These are phyloP conservation scores for Brachylomia viminalis DNA, from an alignment of 2,888 invertebrate species.

Conservation along the genomic window DNA sequence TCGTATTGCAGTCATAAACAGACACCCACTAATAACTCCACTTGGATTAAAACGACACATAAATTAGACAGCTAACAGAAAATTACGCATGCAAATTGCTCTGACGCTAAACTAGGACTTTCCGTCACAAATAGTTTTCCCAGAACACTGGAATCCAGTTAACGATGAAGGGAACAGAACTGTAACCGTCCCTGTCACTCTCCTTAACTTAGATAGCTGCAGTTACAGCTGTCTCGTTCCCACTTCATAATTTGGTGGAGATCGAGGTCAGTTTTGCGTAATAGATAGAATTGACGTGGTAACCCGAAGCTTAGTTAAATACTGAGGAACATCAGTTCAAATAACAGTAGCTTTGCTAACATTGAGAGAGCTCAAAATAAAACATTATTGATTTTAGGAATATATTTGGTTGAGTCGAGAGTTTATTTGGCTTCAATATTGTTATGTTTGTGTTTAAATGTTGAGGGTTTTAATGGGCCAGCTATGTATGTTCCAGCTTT, in stretches of 20 bases:
- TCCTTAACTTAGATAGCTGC: not conserved
- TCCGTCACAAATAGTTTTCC: conserved; percentile 68
- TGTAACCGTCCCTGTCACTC: conserved; percentile 36
- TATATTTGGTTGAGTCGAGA: conserved; percentile 8
- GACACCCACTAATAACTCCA: conserved; percentile 28
- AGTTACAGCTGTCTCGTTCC: conserved; percentile 35
- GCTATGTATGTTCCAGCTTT: not conserved
- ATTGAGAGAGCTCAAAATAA: conserved; percentile 22
- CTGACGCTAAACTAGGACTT: conserved; percentile 62
- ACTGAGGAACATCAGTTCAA: conserved; percentile 37
- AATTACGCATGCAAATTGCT: conserved; percentile 68
- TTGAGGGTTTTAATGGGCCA: not conserved
- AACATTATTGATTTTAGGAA: conserved; percentile 39
- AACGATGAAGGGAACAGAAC: conserved; percentile 24
- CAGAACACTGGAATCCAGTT: conserved; percentile 51
- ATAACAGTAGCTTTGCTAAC: conserved; percentile 33
- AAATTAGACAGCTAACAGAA: conserved; percentile 61
- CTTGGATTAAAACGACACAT: conserved; percentile 55
- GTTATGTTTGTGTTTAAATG: not conserved
- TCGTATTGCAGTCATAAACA: conserved; percentile 7
- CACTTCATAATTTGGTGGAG: conserved; percentile 44
- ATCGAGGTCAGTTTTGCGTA: conserved; percentile 65
- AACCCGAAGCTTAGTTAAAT: conserved; percentile 58
- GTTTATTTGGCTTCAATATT: conserved; percentile 7
- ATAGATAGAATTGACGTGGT: conserved; percentile 59